A percentile compares a stretch with the other conserved stretches of the same genome.
Conservation (phyloP, 2,797 vertebrate species). For the Melopsittacus undulatus region DNA sequence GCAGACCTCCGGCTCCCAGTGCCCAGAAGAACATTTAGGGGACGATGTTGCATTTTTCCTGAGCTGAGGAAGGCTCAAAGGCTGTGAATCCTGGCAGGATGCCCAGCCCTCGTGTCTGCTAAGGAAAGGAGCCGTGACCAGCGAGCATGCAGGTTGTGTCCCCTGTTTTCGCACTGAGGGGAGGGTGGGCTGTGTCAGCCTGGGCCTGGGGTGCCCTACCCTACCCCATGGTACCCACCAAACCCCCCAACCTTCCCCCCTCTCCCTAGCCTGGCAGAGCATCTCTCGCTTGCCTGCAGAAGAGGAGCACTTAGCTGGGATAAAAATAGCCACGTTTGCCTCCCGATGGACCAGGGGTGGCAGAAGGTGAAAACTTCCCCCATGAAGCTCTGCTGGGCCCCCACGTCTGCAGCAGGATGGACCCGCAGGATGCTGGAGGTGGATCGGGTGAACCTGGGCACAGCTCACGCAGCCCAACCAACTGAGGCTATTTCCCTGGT, state of each 20-base stretch:
- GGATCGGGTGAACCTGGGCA: not conserved
- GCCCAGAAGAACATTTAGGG: not conserved
- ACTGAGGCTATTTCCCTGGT: fast-evolving
- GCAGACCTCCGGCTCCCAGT: not conserved
- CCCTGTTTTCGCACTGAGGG: not conserved
- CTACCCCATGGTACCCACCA: not conserved
- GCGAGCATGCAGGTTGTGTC: not conserved
- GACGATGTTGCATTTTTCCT: not conserved
- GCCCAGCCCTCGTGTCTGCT: conserved; percentile 6
- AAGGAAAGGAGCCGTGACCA: not conserved
- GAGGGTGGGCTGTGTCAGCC: not conserved
- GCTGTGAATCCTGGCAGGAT: conserved; percentile 32
- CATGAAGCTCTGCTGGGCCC: not conserved
- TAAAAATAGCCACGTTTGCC: conserved; percentile 60
- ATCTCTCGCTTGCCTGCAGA: not conserved
- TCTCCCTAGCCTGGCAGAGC: not conserved
- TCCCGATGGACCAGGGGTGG: conserved; percentile 36
- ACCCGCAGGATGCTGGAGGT: not conserved
- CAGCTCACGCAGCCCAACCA: fast-evolving
- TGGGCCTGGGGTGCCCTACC: not conserved
- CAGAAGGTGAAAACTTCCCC: conserved; percentile 52
- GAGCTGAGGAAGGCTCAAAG: conserved; percentile 2
- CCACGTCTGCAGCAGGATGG: not conserved
- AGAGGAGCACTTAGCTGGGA: conserved; percentile 50
- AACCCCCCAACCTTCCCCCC: not conserved